Evolutionary conservation across 2,888 invertebrate species (phyloP).

Genomic region (Microctonus hyperodae): DNA sequence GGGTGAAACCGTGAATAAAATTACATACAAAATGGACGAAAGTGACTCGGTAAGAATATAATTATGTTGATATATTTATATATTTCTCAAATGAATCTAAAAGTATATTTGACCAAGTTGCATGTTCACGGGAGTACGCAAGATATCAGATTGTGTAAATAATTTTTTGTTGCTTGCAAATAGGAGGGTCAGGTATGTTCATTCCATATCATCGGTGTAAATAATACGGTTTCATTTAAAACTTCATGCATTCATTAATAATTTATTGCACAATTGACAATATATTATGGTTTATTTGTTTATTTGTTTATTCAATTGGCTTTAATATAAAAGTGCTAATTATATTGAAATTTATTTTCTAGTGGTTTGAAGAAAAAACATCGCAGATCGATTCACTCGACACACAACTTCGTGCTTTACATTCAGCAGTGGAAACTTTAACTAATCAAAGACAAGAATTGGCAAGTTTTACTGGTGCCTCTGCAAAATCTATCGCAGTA

Average conservation of each 20-base stretch:
- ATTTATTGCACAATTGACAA: conserved; percentile 1
- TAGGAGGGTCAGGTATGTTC: conserved; percentile 54
- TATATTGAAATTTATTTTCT: conserved; percentile 23
- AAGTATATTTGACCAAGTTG: conserved; percentile 31
- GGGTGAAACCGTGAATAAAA: conserved; percentile 97
- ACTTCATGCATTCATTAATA: not conserved
- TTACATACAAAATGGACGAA: conserved; percentile 99
- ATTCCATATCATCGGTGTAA: conserved; percentile 25
- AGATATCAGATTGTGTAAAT: conserved; percentile 44
- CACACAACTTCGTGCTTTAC: conserved; percentile 84
- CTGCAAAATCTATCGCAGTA: conserved; percentile 88
- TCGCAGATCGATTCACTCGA: conserved; percentile 92
- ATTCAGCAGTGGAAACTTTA: conserved; percentile 85
- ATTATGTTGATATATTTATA: conserved; percentile 2
- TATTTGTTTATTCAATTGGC: conserved; percentile 15
- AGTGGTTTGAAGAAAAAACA: conserved; percentile 99
- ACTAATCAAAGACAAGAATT: conserved; percentile 87
- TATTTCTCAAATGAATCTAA: conserved; percentile 15
- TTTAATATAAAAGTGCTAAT: conserved; percentile 11
- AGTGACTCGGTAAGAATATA: conserved; percentile 83
- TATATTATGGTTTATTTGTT: no score
- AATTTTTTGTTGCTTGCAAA: conserved; percentile 50
- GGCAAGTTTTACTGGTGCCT: conserved; percentile 78
- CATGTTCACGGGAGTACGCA: conserved; percentile 41
- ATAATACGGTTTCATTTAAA: not conserved